phyloP scores from a whole-genome alignment of 2,888 invertebrate species.

The Syritta pipiens region DNA sequence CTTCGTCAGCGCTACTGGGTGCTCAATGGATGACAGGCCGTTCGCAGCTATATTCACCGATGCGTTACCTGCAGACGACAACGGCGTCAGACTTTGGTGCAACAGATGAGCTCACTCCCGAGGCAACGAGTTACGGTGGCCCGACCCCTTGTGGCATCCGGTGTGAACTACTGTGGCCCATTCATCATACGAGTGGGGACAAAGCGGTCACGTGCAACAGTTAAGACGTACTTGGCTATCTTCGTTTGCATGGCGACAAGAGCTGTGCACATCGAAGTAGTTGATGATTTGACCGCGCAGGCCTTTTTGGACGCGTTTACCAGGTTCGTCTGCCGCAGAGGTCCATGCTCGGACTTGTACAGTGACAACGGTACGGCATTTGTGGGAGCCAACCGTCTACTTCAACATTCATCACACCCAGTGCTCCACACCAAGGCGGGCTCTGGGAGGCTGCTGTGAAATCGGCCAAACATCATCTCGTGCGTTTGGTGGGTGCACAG shows the following conservation, averaged over 20 bases:
- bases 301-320: not conserved
- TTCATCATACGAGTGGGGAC: not conserved
- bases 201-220: constrained; percentile 13
- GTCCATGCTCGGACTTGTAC: constrained; percentile 26
- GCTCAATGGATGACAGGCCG: not conserved
- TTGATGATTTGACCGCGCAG: constrained; percentile 15
- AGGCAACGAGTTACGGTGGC: not conserved
- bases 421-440: too few species aligned
- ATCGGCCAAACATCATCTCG: too few species aligned
- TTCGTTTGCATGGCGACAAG: constrained; percentile 14
- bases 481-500: constrained; percentile 1
- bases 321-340: constrained; percentile 10
- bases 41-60: not conserved
- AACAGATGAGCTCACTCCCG: constrained; percentile 2
- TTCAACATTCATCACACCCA: too few species aligned
- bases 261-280: constrained; percentile 19
- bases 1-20: constrained; percentile 14
- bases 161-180: constrained; percentile 14
- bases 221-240: constrained; percentile 13
- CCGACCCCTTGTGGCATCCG: not conserved
- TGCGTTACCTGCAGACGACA: constrained; percentile 4
- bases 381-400: too few species aligned
- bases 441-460: too few species aligned
- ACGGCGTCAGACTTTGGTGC: not conserved
- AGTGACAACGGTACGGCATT: constrained; percentile 27